Evolutionary conservation across 2,888 invertebrate species (phyloP), one percentile per base, ranked within the genome.

Genomic region (Tanytarsus gracilentus): DNA sequence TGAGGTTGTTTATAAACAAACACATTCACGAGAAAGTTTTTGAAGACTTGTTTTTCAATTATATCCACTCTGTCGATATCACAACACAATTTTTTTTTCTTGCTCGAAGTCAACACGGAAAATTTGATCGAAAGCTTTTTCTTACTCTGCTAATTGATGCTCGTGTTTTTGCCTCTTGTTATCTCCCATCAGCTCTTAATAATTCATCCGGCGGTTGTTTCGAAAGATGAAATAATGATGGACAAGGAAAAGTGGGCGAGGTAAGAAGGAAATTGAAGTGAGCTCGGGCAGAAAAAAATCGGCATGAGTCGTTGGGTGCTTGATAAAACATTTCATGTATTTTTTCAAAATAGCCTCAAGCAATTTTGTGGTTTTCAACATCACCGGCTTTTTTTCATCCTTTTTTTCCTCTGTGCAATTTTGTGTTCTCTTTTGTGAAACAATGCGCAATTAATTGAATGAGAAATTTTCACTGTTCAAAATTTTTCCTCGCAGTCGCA

Each of bases 401-500:
- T n/a, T n/a, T n/a, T n/a, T 9, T 44, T 33, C 33, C 6, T 14
- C 23, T 44, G 9, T 11, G 16, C 44, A 18, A 21, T 44, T 36
- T n/a, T 36, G 16, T 36, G 7, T n/a, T 33, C 18, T 44, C 23
- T 23, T 23, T 18, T 11, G 21, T 44, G 44, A 44, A 44, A 44
- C 44, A 44, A 44, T 44, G 44, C 44, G 21, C 44, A 44, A 44
- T 21, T 44, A 44, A 44, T 44, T 44, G 44, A 44, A 44, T 44
- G 44, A 23, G 11, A 44, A 36, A 36, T 36, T 23, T 44, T 44
- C 44, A 44, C 44, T 44, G 21, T 44, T 18, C 18, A 18, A 40
- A 11, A 4, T 36, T 36, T 16, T 44, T 40, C 2, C 4, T 3
- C n/a, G n/a, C 44, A 44, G 18, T 16, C 18, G 14, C 2, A 23